These are phyloP conservation scores for Halcyon malimbica DNA, from an alignment of 2,113 vertebrate genomes.

Conservation along the genomic window DNA sequence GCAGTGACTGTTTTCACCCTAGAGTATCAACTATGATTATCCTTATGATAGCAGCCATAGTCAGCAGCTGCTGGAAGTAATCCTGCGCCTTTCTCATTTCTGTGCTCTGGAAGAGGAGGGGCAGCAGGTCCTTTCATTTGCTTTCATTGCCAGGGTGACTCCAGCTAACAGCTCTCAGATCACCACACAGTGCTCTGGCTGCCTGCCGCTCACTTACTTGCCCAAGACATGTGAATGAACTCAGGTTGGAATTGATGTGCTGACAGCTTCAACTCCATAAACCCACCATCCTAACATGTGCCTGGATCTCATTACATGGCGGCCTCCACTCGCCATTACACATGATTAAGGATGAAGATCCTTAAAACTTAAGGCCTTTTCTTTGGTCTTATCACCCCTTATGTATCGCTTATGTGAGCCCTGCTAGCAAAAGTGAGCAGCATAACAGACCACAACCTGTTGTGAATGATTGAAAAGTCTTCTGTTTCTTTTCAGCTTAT, in stretches of 20 bases:
- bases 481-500: not conserved
- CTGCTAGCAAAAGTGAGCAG: not conserved
- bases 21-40: not conserved
- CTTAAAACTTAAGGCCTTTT: not conserved
- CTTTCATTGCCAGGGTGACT: not conserved
- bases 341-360: not conserved
- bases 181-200: not conserved
- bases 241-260: not conserved
- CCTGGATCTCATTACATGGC: not conserved
- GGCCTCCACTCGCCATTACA: not conserved
- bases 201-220: accelerated
- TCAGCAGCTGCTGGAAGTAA: not conserved
- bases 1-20: not conserved
- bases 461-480: not conserved
- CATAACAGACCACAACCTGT: not conserved
- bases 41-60: not conserved
- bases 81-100: not conserved
- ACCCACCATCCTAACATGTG: not conserved
- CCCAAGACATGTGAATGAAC: not conserved
- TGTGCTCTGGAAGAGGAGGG: not conserved
- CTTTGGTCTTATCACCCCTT: not conserved
- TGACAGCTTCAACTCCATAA: not conserved
- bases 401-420: not conserved
- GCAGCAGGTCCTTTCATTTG: not conserved
- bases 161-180: not conserved